Evolutionary conservation across 2,888 invertebrate species (phyloP), one percentile per base, ranked within the genome.

Genomic region (Drosophila vallismaia): DNA sequence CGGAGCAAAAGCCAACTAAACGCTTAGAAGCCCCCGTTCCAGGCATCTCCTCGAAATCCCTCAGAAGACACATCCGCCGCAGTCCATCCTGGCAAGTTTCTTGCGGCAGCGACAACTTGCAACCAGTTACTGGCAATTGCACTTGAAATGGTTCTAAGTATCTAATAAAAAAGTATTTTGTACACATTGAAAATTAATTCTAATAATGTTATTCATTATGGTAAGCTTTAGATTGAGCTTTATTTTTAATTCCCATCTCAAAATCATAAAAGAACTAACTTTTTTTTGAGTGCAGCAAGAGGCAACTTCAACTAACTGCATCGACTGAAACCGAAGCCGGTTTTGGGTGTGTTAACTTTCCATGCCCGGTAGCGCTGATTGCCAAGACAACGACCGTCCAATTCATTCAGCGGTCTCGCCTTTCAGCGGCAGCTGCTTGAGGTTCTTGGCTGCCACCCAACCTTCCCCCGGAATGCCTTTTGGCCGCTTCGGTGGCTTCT

Each of bases 361-460:
- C 69, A 77, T 87, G 88, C 84, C 87, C 87, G 69, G 87, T 84
- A 84, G 84, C 84, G 71, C 74, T 86, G 82, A 86, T 83, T 86
- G 86, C 76, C 73, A 73, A 70, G 73, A 52, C 57, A 72, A 71
- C 72, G 66, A 72, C 72, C 58, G 71, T 52, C 63, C 74, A 80
- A 80, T 84, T 82, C 81, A 70, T 79, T 77, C 83, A 55, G 60
- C 74, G 66, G 67, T 73, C 67, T 69, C 70, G 70, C 50, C 62
- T 72, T 66, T 73, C 72, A 76, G 55, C 50, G 53, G 55, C 81
- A 54, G 36, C 56, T 64, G 63, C 66, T 64, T 28, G 36, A 53
- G 64, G 42, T 64, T 38, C 44, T 44, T 24, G 44, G 44, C 53
- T 50, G 71, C 48, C 54, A 29, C 49, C 9, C 33, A 19, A 1